A percentile compares a stretch with the other conserved stretches of the same genome.
phyloP scores from a whole-genome alignment of 2,113 vertebrate genomes.

The Heptranchias perlo region DNA sequence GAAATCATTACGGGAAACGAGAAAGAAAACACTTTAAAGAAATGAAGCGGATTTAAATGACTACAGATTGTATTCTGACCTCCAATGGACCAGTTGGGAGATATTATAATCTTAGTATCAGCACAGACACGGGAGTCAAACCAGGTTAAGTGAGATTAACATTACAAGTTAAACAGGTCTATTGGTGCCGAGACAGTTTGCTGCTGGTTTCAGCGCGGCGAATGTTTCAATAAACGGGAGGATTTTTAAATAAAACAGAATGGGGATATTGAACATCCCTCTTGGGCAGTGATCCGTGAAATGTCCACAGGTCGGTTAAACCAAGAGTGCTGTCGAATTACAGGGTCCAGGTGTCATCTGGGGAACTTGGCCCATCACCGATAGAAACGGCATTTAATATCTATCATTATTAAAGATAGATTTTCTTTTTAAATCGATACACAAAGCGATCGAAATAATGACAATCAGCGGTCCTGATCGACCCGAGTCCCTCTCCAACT shows the following conservation, averaged over 20 bases:
- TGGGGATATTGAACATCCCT: neutral
- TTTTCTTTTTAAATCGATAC: constrained; percentile 39
- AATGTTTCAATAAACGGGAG: neutral
- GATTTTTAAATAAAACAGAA: neutral
- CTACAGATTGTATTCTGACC: neutral
- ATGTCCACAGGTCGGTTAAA: neutral
- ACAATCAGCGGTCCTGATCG: constrained; percentile 19
- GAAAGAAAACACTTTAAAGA: neutral
- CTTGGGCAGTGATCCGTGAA: neutral
- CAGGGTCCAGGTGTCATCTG: neutral
- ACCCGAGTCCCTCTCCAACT: neutral
- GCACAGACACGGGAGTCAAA: neutral
- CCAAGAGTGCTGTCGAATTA: neutral
- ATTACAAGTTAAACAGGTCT: neutral
- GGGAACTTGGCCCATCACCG: neutral
- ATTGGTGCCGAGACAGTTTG: neutral
- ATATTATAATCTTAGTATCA: neutral
- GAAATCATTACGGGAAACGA: neutral
- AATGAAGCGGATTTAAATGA: neutral
- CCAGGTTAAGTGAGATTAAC: neutral
- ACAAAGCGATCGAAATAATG: constrained; percentile 38
- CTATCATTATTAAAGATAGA: constrained; percentile 12
- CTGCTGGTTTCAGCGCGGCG: neutral
- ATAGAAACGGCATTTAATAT: neutral
- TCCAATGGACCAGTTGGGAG: neutral